Evolutionary conservation across 2,888 invertebrate genomes (phyloP).

Genomic region (Busseola fusca): DNA sequence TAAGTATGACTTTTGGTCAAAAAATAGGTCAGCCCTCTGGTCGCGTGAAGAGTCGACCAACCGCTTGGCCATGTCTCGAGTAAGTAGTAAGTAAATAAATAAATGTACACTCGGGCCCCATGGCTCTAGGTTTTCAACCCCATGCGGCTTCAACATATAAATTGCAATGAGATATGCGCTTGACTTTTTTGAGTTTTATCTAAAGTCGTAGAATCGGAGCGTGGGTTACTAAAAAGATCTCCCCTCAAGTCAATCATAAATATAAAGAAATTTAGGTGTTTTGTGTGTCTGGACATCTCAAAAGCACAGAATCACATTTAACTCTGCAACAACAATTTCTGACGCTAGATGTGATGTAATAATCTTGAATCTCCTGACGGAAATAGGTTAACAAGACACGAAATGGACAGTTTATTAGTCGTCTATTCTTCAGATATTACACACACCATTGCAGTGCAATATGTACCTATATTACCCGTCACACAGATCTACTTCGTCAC

Average conservation of each 20-base stretch:
- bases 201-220: neutral
- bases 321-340: neutral
- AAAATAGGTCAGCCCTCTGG: too few species aligned
- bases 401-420: neutral
- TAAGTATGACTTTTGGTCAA: neutral
- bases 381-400: slow-evolving; percentile 13
- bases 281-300: neutral
- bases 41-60: too few species aligned
- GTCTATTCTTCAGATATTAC: slow-evolving; percentile 14
- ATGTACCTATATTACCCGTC: too few species aligned
- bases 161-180: too few species aligned
- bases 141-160: too few species aligned
- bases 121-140: too few species aligned
- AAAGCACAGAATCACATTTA: neutral
- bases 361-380: slow-evolving; percentile 6
- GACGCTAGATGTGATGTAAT: neutral
- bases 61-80: too few species aligned
- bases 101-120: too few species aligned
- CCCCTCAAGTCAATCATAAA: neutral
- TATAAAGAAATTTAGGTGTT: neutral
- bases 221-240: neutral
- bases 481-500: neutral
- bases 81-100: too few species aligned
- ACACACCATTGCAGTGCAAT: neutral
- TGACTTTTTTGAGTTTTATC: neutral